phyloP scores from a whole-genome alignment of 2,888 invertebrate species.

The Ophraella communa region DNA sequence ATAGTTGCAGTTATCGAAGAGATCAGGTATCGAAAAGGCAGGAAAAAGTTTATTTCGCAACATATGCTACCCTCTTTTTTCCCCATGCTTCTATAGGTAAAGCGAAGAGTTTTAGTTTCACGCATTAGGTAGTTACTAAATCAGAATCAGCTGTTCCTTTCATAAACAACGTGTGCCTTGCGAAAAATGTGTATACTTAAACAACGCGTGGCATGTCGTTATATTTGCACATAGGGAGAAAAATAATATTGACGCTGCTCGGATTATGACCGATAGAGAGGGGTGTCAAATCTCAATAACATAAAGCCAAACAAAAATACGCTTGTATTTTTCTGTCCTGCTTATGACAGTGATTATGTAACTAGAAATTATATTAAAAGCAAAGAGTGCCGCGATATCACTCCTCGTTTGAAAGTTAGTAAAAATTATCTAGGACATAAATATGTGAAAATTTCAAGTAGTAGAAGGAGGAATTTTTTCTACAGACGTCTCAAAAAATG shows the following conservation, averaged over 20 bases:
- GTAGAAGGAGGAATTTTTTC: no score
- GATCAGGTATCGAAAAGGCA: constrained; percentile 50
- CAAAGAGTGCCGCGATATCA: not conserved
- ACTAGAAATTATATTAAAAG: not conserved
- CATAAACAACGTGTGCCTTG: constrained; percentile 45
- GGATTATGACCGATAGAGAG: constrained; percentile 31
- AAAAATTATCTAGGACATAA: no score
- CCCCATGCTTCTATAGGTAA: constrained; percentile 6
- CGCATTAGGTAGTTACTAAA: constrained; percentile 44
- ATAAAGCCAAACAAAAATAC: not conserved
- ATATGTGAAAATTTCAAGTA: no score
- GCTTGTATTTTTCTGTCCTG: not conserved
- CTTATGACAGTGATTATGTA: not conserved
- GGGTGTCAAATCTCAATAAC: constrained; percentile 18
- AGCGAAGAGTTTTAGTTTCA: constrained; percentile 28
- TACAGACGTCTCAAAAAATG: no score
- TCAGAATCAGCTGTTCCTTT: constrained; percentile 50
- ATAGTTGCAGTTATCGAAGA: constrained; percentile 24
- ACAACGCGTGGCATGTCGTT: constrained; percentile 32
- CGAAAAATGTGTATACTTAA: constrained; percentile 44
- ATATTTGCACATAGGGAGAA: constrained; percentile 40
- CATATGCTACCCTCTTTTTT: constrained; percentile 45
- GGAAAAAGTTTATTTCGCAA: constrained; percentile 51
- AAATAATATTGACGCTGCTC: constrained; percentile 30
- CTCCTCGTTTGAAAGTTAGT: no score